These are phyloP conservation scores for Euura lappo DNA, from an alignment of 1,140 invertebrate species.

Conservation along the genomic window DNA sequence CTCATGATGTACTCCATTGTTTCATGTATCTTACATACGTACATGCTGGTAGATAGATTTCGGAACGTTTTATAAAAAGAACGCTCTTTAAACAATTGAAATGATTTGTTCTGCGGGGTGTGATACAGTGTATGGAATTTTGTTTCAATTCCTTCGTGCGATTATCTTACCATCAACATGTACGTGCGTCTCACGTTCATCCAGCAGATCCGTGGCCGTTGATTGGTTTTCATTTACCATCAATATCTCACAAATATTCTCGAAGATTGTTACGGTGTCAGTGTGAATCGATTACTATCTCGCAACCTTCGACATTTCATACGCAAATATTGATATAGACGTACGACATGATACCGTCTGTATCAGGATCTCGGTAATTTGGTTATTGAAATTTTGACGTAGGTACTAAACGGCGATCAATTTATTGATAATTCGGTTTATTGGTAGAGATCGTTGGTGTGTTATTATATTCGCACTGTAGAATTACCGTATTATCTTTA, in stretches of 20 bases:
- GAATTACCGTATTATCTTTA: neutral
- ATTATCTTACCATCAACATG: neutral
- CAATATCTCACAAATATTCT: no score
- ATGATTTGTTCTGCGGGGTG: neutral
- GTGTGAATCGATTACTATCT: no score
- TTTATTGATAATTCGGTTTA: neutral
- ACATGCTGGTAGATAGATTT: neutral
- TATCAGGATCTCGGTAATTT: neutral
- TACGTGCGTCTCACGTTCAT: no score
- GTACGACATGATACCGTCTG: neutral
- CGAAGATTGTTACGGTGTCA: no score
- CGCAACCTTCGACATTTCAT: no score
- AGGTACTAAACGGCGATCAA: neutral
- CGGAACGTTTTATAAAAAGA: neutral
- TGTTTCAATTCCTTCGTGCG: neutral
- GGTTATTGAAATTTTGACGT: neutral
- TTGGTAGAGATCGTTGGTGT: neutral
- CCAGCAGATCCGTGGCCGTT: no score
- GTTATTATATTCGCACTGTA: neutral
- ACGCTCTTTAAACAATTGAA: neutral
- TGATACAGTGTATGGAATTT: neutral
- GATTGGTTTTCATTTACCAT: no score
- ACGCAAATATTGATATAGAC: neutral
- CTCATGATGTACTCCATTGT: neutral
- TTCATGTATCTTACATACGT: neutral